phyloP scores from a whole-genome alignment of 2,797 vertebrate genomes.

The Austrolebias charrua region DNA sequence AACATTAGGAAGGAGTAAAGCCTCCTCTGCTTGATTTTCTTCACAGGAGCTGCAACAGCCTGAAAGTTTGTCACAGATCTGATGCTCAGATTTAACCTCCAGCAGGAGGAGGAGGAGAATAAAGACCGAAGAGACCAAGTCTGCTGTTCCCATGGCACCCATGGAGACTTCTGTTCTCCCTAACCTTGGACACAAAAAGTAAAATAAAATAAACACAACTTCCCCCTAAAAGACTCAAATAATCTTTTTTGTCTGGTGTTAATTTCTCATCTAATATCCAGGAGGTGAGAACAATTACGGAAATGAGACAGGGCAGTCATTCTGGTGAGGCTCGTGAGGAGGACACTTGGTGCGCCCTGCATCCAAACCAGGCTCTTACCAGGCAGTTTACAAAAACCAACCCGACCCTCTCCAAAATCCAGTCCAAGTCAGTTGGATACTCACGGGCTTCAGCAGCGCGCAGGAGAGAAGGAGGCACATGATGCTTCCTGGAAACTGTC shows the following conservation, averaged over 20 bases:
- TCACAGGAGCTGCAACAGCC: neutral
- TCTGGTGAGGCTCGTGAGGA: no score
- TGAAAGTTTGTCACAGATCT: neutral
- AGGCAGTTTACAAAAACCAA: neutral
- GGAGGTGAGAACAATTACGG: no score
- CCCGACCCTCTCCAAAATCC: neutral
- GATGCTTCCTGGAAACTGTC: constrained; percentile 23
- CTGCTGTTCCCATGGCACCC: constrained; percentile 61
- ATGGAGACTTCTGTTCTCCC: constrained; percentile 13
- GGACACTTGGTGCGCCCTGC: constrained; percentile 10
- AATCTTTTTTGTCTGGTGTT: neutral
- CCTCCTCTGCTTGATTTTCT: neutral
- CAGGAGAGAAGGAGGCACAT: constrained; percentile 49
- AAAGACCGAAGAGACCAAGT: constrained; percentile 39
- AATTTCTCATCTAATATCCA: no score
- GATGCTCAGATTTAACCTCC: constrained; percentile 19
- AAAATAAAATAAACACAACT: neutral
- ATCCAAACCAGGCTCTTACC: constrained; percentile 1
- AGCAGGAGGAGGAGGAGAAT: constrained; percentile 45
- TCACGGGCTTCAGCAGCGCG: constrained; percentile 60
- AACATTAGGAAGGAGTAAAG: neutral
- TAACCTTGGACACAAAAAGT: constrained; percentile 14
- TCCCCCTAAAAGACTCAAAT: no score
- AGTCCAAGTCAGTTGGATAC: constrained; percentile 39
- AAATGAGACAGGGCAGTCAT: no score